phyloP scores from a whole-genome alignment of 2,797 vertebrate genomes.

The Chelon labrosus region DNA sequence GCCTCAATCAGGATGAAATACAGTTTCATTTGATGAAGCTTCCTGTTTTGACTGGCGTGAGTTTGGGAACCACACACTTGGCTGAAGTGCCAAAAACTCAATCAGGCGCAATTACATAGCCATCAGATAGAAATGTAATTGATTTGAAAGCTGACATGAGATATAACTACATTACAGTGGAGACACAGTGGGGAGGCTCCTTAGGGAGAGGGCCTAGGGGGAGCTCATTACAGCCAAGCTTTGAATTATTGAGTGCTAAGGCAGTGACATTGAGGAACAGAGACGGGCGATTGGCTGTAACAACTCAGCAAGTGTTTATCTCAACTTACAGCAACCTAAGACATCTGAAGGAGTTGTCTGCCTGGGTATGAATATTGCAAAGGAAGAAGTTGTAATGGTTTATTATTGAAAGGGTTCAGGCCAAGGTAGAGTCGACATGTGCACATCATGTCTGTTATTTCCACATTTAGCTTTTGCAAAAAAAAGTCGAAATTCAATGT shows the following conservation, averaged over 20 bases:
- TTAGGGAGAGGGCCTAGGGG: slow-evolving; percentile 79
- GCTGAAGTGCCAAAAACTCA: slow-evolving; percentile 84
- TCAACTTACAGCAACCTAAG: slow-evolving; percentile 83
- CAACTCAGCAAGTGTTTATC: slow-evolving; percentile 84
- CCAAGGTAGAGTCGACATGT: slow-evolving; percentile 51
- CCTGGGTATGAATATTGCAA: slow-evolving; percentile 76
- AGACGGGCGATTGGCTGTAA: slow-evolving; percentile 74
- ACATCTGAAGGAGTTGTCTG: slow-evolving; percentile 69
- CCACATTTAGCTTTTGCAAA: slow-evolving; percentile 9
- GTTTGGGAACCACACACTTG: slow-evolving; percentile 77
- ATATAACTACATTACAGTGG: slow-evolving; percentile 86
- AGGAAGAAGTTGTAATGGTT: slow-evolving; percentile 77
- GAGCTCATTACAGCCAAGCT: slow-evolving; percentile 86
- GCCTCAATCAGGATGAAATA: slow-evolving; percentile 84
- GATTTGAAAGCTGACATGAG: slow-evolving; percentile 89
- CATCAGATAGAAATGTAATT: slow-evolving; percentile 89
- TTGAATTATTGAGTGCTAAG: slow-evolving; percentile 85
- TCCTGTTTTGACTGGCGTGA: slow-evolving; percentile 84
- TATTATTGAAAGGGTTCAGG: slow-evolving; percentile 78
- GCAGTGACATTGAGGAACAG: slow-evolving; percentile 80
- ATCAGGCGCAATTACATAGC: slow-evolving; percentile 86
- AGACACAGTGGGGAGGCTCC: slow-evolving; percentile 78
- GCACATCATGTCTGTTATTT: slow-evolving; percentile 41
- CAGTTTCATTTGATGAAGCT: slow-evolving; percentile 83
- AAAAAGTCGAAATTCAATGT: slow-evolving; percentile 12